Conservation (phyloP, 30 jellyfish, hydroid and myxozoan species). For the Clytia hemisphaerica region DNA sequence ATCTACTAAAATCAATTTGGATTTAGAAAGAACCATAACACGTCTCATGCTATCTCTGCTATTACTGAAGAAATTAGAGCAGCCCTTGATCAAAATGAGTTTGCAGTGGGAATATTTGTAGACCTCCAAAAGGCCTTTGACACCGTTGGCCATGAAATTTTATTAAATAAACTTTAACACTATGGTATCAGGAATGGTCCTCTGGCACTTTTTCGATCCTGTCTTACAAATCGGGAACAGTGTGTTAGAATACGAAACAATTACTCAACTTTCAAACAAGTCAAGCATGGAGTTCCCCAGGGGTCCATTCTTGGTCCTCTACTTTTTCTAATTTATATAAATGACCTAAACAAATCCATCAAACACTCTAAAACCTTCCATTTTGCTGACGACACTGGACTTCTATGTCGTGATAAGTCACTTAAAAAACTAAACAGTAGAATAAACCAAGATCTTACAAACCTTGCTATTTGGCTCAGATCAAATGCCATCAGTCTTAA, state of each 20-base stretch:
- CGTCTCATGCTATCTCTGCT: neutral
- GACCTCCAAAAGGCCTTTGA: neutral
- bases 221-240: neutral
- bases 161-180: neutral
- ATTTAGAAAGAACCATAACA: neutral
- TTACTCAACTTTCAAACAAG: neutral
- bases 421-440: conserved; percentile 1
- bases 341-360: conserved; percentile 31
- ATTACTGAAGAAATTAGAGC: neutral
- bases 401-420: conserved; percentile 26
- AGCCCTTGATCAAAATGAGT: neutral
- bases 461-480: conserved; percentile 47
- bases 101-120: neutral
- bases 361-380: conserved; percentile 20
- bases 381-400: conserved; percentile 47
- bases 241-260: neutral
- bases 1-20: conserved; percentile 5
- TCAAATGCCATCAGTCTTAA: conserved; percentile 28
- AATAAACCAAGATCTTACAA: conserved; percentile 31
- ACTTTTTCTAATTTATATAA: conserved; percentile 42
- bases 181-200: neutral
- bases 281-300: conserved; percentile 40
- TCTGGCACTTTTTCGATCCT: neutral
- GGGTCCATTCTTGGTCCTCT: conserved; percentile 48
- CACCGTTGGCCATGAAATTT: conserved; percentile 2